phyloP scores from a whole-genome alignment of 2,113 vertebrate species.

The Carettochelys insculpta region DNA sequence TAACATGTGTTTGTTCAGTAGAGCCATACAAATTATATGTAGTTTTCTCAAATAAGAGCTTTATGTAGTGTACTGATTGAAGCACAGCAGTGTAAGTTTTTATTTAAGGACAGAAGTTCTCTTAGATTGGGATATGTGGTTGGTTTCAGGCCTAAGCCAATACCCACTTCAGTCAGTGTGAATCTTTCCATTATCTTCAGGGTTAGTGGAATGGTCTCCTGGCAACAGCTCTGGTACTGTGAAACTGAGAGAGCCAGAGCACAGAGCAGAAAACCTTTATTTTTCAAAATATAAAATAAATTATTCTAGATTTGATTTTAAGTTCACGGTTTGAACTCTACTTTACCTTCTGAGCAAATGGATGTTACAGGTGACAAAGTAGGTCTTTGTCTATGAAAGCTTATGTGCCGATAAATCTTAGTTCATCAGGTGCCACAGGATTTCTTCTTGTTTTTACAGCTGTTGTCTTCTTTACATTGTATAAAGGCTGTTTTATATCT shows the following conservation, averaged over 20 bases:
- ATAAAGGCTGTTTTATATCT: background rate
- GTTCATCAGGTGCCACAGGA: no score
- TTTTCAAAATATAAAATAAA: background rate
- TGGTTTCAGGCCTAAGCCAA: background rate
- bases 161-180: background rate
- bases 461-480: background rate
- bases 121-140: background rate
- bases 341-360: background rate
- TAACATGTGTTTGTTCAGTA: background rate
- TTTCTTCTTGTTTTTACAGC: no score
- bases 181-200: background rate
- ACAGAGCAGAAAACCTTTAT: background rate
- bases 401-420: no score
- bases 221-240: background rate
- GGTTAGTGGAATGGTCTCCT: background rate
- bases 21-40: background rate
- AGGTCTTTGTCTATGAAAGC: no score
- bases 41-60: background rate
- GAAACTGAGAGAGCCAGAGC: background rate
- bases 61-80: background rate
- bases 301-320: background rate
- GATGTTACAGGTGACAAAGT: background rate
- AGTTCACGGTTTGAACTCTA: background rate
- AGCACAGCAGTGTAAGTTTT: background rate
- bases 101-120: background rate